Evolutionary conservation across 2,113 vertebrate species (phyloP).

Genomic region (zebrafish (Danio rerio)): DNA sequence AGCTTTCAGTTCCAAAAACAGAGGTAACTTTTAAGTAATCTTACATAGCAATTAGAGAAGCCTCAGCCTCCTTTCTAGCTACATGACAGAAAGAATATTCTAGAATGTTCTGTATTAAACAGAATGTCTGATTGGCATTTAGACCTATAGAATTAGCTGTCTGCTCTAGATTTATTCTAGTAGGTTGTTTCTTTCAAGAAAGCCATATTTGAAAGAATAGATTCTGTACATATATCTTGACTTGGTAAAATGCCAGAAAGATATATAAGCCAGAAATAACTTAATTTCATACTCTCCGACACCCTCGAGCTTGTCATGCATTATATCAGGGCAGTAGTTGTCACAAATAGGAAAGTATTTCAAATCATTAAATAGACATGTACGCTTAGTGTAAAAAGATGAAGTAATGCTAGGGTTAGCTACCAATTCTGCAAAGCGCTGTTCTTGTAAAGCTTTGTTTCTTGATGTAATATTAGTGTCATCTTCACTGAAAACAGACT

Average conservation of each 20-base stretch:
- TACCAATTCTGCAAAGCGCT: too few relatives aligned
- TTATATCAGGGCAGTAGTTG: slow-evolving; percentile 9
- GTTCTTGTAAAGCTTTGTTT: slow-evolving; percentile 44
- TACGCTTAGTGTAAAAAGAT: slow-evolving; percentile 41
- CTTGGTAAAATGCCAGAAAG: background rate
- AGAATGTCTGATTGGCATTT: background rate
- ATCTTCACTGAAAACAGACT: slow-evolving; percentile 41
- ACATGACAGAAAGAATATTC: too few relatives aligned
- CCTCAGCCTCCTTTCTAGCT: too few relatives aligned
- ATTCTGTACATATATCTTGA: slow-evolving; percentile 47
- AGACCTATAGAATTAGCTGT: background rate
- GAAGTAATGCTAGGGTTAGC: slow-evolving; percentile 21
- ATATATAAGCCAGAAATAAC: slow-evolving; percentile 52
- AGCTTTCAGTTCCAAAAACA: too few relatives aligned
- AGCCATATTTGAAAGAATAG: slow-evolving; percentile 51
- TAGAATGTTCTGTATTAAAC: too few relatives aligned
- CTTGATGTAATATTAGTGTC: slow-evolving; percentile 30
- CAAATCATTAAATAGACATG: background rate
- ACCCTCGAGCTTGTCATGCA: slow-evolving; percentile 39
- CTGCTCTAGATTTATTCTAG: too few relatives aligned
- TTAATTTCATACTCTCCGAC: slow-evolving; percentile 52
- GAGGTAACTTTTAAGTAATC: too few relatives aligned
- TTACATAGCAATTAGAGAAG: too few relatives aligned
- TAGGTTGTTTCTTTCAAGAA: background rate
- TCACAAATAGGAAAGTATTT: background rate